Conservation (phyloP, 2,888 invertebrate species). For the Rapana venosa region DNA sequence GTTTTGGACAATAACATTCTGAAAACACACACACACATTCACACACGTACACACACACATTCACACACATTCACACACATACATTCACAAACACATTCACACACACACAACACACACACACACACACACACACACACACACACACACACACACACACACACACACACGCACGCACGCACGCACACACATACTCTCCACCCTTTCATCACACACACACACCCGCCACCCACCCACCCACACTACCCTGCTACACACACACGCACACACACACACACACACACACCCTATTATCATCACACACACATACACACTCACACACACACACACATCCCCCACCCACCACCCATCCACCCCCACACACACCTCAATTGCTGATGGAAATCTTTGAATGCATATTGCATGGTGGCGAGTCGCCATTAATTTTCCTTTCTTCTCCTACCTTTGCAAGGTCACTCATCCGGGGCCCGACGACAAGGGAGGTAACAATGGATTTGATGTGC, state of each 20-base stretch:
- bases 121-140: background rate
- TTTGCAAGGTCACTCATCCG: slow-evolving; percentile 23
- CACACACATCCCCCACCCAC: background rate
- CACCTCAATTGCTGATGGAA: slow-evolving; percentile 25
- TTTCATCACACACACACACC: background rate
- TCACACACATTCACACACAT: no score
- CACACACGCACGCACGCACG: background rate
- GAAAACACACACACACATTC: no score
- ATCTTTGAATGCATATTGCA: slow-evolving; percentile 36
- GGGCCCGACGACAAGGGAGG: background rate
- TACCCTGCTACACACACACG: background rate
- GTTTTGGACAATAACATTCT: no score
- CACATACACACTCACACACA: no score
- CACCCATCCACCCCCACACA: background rate
- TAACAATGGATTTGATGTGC: slow-evolving; percentile 22
- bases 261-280: slow-evolving; percentile 19
- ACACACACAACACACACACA: no score
- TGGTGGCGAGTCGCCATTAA: slow-evolving; percentile 22
- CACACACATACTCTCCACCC: background rate
- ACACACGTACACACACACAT: no score
- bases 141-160: background rate
- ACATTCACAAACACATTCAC: no score
- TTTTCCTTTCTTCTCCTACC: background rate
- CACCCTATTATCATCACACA: background rate
- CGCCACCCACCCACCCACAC: no score